Percentiles rank a stretch among this genome's conserved stretches.
These are phyloP conservation scores for Aphelenchoides fujianensis DNA, from an alignment of 1,140 invertebrate genomes.

Conservation along the genomic window DNA sequence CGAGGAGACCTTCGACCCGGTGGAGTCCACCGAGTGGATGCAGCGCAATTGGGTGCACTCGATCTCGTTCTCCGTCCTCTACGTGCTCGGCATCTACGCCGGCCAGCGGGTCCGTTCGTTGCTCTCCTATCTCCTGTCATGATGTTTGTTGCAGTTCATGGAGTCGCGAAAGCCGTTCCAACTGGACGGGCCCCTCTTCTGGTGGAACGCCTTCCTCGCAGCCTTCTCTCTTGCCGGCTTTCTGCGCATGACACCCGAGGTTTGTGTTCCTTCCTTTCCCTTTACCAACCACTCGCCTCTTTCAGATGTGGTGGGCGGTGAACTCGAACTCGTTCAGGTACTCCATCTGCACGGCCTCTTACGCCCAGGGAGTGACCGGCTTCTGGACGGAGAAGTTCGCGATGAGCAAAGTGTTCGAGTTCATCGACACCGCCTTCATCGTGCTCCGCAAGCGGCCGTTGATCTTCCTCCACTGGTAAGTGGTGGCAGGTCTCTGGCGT, in stretches of 20 bases:
- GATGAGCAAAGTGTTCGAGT: constrained; percentile 67
- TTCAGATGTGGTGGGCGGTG: constrained; percentile 43
- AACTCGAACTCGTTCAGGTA: constrained; percentile 56
- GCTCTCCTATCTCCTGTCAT: constrained; percentile 86
- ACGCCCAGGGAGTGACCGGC: constrained; percentile 77
- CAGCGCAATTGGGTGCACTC: constrained; percentile 86
- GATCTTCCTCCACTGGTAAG: constrained; percentile 55
- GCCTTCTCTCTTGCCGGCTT: constrained; percentile 79
- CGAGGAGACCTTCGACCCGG: constrained; percentile 84
- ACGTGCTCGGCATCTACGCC: constrained; percentile 87
- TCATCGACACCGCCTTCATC: constrained; percentile 52
- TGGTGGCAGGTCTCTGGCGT: constrained; percentile 61
- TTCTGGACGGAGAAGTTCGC: constrained; percentile 76
- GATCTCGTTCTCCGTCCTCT: constrained; percentile 72
- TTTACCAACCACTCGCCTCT: constrained; percentile 70
- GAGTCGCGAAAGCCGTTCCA: constrained; percentile 53
- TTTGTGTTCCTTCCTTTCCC: constrained; percentile 69
- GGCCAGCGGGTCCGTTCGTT: constrained; percentile 77
- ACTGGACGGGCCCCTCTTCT: constrained; percentile 77
- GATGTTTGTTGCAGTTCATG: constrained; percentile 65
- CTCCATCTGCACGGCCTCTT: constrained; percentile 67
- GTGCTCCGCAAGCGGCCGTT: constrained; percentile 52
- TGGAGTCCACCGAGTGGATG: constrained; percentile 86
- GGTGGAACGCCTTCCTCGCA: constrained; percentile 88
- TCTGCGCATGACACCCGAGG: constrained; percentile 60